Base-by-base conservation (phyloP, 2,888 invertebrate genomes). In the Nudaria mundana region DNA sequence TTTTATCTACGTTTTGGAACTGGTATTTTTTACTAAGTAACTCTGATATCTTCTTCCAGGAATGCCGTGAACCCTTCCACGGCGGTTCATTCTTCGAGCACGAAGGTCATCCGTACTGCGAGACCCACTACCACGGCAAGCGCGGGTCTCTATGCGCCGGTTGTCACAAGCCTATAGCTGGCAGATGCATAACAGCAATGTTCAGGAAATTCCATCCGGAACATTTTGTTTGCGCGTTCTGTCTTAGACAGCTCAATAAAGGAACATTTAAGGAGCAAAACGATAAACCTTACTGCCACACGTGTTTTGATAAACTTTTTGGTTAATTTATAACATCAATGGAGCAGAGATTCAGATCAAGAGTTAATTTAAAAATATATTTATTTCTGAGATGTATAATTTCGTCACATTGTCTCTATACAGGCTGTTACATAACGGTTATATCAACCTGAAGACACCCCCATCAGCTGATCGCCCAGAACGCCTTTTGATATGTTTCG, bases 171-270 rank as follows among this genome's bases (percentile, higher is more conserved):
- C 98, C 99, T 10, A 98, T 99, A 66, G 96, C 97, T 35, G 97
- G 97, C 40, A 94, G 99, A 23, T 99, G 99, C 86, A 98, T 99
- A 77, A 99, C 99, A 0, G 99, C 99, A 52, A 98, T 99, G 98
- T 98, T 97, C 89, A 91, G 96, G 62, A 99, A 99, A 88, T 99
- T 98, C 91, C 99, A 99, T 84, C 99, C 99, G 0, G 99, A 99
- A 78, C 99, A 99, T 88, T 99, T 99, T 77, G 98, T 98, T 5
- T 99, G 99, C 90, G 98, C 98, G n/a, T 99, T 98, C 90, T 99
- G 99, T 74, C 91, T 98, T 50, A 95, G 98, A 71, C 98, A 98
- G 77, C 91, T 99, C 58, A 99, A 98, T 87, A 99, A 99, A 79
- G 99, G 99, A 66, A 99, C 99, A 0, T 99, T 99, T 87, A 99